A percentile compares a stretch with the other conserved stretches of the same genome.
Conservation (phyloP, 2,888 invertebrate species). For the Lapara coniferarum region DNA sequence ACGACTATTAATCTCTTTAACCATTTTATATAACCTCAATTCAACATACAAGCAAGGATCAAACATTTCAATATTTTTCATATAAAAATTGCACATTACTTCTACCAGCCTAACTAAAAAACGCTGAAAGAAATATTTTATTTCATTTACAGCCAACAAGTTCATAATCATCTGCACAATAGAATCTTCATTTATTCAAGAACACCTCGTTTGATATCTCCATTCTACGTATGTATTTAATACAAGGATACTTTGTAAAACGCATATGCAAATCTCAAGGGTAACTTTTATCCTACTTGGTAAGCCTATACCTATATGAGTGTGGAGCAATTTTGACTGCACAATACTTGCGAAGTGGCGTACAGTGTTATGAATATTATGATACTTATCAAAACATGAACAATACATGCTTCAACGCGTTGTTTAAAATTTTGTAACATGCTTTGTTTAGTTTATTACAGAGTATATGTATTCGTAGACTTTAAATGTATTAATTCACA, state of each 20-base stretch:
- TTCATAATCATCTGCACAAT: not conserved
- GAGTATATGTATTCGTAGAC: too few species aligned
- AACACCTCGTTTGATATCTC: not conserved
- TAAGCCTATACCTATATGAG: constrained; percentile 31
- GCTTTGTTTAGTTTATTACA: too few species aligned
- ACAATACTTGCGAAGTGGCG: constrained; percentile 24
- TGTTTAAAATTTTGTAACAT: not conserved
- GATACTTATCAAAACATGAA: constrained; percentile 57
- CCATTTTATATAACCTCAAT: too few species aligned
- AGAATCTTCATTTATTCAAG: not conserved
- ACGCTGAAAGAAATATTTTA: too few species aligned
- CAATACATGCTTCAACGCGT: constrained; percentile 47
- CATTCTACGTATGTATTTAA: not conserved
- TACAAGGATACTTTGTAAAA: constrained; percentile 6
- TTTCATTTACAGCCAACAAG: too few species aligned
- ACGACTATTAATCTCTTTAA: too few species aligned
- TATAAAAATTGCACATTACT: too few species aligned
- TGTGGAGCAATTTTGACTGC: constrained; percentile 45
- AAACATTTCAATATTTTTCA: too few species aligned
- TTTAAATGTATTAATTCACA: too few species aligned
- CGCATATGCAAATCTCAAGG: constrained; percentile 27
- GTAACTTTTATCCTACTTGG: constrained; percentile 29
- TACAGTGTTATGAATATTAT: constrained; percentile 44
- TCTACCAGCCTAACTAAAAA: too few species aligned
- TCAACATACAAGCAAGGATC: too few species aligned